Base-by-base conservation (phyloP, 2,888 invertebrate genomes). In the Plagodis pulveraria region DNA sequence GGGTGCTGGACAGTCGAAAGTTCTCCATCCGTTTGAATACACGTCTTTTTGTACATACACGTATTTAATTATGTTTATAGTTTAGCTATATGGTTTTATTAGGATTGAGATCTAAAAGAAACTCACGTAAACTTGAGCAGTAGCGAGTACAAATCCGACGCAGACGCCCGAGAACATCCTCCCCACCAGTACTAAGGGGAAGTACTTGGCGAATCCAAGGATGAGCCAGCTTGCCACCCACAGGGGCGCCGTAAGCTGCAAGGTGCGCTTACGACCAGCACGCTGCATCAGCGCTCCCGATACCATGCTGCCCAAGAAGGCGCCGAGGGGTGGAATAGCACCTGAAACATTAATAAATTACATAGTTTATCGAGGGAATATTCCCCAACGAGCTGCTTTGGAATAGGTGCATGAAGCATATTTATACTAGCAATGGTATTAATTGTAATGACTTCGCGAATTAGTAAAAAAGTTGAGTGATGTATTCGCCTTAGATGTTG, bases 111-210 rank as follows among this genome's bases (percentile, higher is more conserved):
- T n/a, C 43, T 22, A 8, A 36, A 35, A 32, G 35, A 44, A 33
- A 47, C 94, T 93, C 65, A 95, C 94, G 77, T 95, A 96, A 66
- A 94, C 93, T 84, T 94, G 94, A n/a, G 92, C 93, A 5, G 95
- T 93, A 0, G 95, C 95, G 8, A 94, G 83, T 1, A 93, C 89
- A 33, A 95, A 92, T 0, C 95, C 94, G 4, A 93, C 93, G 54
- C 95, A 94, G 44, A 94, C 83, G 0, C 96, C 96, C 0, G 94
- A 93, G 38, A 94, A 63, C 6, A 94, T 76, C 45, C 96, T 82
- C 0, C 94, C 95, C 2, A 91, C 59, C 9, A 94, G 82, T 2
- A 95, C 76, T 43, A 93, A 73, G 0, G 84, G 73, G 57, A 91
- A 87, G 55, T 80, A 78, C 12, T 84, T 81, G 0, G 94, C 90